Percentiles rank a stretch among this genome's conserved stretches.
Evolutionary conservation across 2,113 vertebrate species (phyloP).

Genomic region (Tauraco erythrolophus): DNA sequence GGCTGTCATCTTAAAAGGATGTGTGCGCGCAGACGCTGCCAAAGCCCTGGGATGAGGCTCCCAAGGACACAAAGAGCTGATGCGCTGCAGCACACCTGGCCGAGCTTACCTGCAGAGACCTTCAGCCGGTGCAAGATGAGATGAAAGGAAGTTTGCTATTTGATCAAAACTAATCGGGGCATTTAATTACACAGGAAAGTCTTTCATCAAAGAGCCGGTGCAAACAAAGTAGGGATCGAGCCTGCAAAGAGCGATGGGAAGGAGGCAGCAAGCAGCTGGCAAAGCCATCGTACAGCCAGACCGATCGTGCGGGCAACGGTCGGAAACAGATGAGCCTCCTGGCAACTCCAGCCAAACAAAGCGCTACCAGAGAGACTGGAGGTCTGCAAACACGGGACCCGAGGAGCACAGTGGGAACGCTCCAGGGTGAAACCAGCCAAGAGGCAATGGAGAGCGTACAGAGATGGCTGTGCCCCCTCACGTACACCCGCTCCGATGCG

Average conservation of each 20-base stretch:
- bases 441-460: rapidly evolving
- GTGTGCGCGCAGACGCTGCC: neutral
- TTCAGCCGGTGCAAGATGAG: neutral
- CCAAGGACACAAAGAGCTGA: neutral
- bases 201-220: conserved; percentile 73
- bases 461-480: rapidly evolving
- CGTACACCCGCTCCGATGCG: rapidly evolving
- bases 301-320: neutral
- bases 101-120: neutral
- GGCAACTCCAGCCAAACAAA: neutral
- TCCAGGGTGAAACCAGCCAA: neutral
- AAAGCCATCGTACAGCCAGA: neutral
- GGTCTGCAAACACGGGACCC: neutral
- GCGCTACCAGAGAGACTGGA: neutral
- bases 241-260: conserved; percentile 32
- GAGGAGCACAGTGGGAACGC: neutral
- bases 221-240: conserved; percentile 69
- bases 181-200: conserved; percentile 74
- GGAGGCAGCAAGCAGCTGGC: neutral
- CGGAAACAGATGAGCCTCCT: neutral
- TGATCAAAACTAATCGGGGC: conserved; percentile 71
- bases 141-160: conserved; percentile 77
- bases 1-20: rapidly evolving
- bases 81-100: conserved; percentile 6
- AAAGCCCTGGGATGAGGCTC: neutral